Evolutionary conservation across 2,888 invertebrate genomes (phyloP).

Genomic region (Laspeyria flexula): DNA sequence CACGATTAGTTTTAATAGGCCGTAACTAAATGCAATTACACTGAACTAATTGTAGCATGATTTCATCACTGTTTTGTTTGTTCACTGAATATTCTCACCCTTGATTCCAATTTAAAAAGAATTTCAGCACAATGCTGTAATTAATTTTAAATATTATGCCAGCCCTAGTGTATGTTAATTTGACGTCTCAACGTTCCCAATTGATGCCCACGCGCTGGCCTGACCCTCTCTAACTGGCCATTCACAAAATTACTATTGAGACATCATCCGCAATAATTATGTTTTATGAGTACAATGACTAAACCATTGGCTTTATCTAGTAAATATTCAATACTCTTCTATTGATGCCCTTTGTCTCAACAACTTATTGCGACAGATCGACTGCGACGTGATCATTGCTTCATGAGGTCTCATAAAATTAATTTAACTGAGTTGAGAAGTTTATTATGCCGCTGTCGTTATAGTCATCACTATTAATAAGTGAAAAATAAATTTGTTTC

Average conservation of each 20-base stretch:
- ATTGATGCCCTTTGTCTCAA: neutral
- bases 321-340: conserved; percentile 9
- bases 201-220: conserved; percentile 77
- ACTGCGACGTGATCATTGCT: too few relatives aligned
- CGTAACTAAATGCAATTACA: neutral
- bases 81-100: conserved; percentile 3
- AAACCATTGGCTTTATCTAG: conserved; percentile 15
- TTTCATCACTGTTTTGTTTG: neutral
- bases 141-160: conserved; percentile 43
- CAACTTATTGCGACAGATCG: too few relatives aligned
- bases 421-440: too few relatives aligned
- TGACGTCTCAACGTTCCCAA: conserved; percentile 77
- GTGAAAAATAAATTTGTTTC: too few relatives aligned
- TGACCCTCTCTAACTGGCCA: conserved; percentile 69
- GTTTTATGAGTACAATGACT: conserved; percentile 49
- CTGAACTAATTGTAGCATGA: conserved; percentile 1
- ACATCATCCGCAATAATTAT: conserved; percentile 72
- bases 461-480: too few relatives aligned
- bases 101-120: conserved; percentile 12
- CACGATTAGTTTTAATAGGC: neutral
- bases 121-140: too few relatives aligned
- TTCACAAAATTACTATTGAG: conserved; percentile 78
- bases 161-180: conserved; percentile 71
- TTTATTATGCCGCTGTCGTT: too few relatives aligned
- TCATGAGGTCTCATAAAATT: too few relatives aligned